These are phyloP conservation scores for Eupeodes latifasciatus DNA, from an alignment of 2,888 invertebrate genomes.

Conservation along the genomic window DNA sequence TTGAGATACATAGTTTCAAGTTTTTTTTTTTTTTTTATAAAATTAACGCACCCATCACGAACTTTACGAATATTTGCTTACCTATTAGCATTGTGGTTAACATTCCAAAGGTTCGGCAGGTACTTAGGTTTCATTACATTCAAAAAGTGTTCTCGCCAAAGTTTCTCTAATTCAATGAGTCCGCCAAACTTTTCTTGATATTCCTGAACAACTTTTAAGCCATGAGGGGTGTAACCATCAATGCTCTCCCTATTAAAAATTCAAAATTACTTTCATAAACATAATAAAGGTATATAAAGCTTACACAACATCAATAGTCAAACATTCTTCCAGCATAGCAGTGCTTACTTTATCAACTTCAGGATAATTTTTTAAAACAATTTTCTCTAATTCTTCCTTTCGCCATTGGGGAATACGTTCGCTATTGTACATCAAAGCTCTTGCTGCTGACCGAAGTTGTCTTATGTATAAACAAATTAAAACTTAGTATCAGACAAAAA, in stretches of 20 bases:
- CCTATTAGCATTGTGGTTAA: constrained; percentile 89
- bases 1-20: too few relatives aligned
- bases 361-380: constrained; percentile 85
- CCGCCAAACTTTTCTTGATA: constrained; percentile 85
- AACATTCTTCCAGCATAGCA: constrained; percentile 85
- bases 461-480: constrained; percentile 79
- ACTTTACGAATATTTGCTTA: constrained; percentile 77
- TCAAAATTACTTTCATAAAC: not conserved
- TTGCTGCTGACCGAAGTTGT: constrained; percentile 86
- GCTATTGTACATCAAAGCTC: constrained; percentile 85
- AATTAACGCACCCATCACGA: not conserved
- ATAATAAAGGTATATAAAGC: constrained; percentile 77
- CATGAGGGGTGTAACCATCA: constrained; percentile 85
- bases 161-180: constrained; percentile 88
- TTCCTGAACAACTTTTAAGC: constrained; percentile 86
- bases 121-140: constrained; percentile 88
- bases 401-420: constrained; percentile 86
- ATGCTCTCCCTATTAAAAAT: constrained; percentile 83
- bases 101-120: constrained; percentile 91
- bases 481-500: not conserved
- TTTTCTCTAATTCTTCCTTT: constrained; percentile 84
- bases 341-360: constrained; percentile 83
- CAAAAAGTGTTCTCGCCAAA: constrained; percentile 92
- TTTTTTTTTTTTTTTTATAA: too few relatives aligned
- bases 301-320: constrained; percentile 85